Conservation (phyloP, 2,113 vertebrate genomes). For the Synodontis membranacea region DNA sequence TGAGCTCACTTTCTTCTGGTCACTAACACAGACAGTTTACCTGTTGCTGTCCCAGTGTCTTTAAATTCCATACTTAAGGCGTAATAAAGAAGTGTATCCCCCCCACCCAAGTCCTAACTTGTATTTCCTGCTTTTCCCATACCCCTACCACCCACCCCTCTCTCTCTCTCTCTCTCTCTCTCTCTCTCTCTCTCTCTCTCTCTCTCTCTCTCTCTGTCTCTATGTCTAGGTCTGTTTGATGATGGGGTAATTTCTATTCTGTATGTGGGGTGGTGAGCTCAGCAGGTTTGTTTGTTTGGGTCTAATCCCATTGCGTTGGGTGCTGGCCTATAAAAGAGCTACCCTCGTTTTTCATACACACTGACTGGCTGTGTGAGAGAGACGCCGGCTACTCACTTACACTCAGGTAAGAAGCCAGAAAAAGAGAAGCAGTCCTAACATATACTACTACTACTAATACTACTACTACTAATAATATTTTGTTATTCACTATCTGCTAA, state of each 20-base stretch:
- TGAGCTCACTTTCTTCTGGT: not conserved
- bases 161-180: slow-evolving; percentile 1
- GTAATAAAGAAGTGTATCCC: not conserved
- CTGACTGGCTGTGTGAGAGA: slow-evolving; percentile 57
- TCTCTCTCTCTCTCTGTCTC: slow-evolving; percentile 25
- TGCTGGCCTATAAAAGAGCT: slow-evolving; percentile 73
- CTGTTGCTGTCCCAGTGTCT: not conserved
- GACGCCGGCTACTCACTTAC: slow-evolving; percentile 60
- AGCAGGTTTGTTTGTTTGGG: slow-evolving; percentile 73
- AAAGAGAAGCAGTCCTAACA: not conserved
- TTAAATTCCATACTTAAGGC: not conserved
- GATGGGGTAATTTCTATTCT: slow-evolving; percentile 78
- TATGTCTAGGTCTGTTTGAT: slow-evolving; percentile 68
- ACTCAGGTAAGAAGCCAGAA: slow-evolving; percentile 63
- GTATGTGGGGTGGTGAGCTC: slow-evolving; percentile 69
- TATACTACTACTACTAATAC: not conserved
- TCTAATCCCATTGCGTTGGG: slow-evolving; percentile 68
- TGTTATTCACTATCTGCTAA: not conserved
- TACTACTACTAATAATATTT: not conserved
- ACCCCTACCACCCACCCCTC: not conserved
- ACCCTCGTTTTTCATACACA: slow-evolving; percentile 58
- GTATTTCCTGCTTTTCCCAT: not conserved
- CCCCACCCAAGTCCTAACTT: not conserved
- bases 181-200: slow-evolving; percentile 39
- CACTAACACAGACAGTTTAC: not conserved